Conservation (phyloP, 2,113 vertebrate genomes). For the Tricholaema leucomelas region DNA sequence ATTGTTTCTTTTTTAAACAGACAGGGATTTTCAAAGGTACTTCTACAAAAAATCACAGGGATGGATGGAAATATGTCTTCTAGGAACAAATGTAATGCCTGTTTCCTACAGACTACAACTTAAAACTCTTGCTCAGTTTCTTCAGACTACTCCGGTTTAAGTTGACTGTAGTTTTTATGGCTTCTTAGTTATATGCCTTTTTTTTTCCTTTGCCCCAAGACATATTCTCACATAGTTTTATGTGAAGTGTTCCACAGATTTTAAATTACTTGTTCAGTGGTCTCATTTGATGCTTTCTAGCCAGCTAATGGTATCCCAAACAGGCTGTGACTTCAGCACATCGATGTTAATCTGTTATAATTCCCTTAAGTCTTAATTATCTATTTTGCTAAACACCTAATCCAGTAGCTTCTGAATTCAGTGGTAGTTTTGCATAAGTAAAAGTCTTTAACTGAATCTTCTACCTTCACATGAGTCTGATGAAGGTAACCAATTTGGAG, state of each 20-base stretch:
- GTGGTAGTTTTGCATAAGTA: background rate
- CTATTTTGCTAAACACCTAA: background rate
- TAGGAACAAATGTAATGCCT: background rate
- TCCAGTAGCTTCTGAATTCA: background rate
- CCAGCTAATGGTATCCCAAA: background rate
- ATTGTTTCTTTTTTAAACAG: background rate
- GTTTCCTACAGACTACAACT: background rate
- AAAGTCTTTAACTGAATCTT: background rate
- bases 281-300: background rate
- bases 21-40: background rate
- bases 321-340: background rate
- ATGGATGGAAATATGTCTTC: background rate
- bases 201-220: background rate
- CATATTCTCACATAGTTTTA: background rate
- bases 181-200: fast-evolving
- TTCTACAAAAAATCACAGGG: background rate
- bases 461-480: background rate
- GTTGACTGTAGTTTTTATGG: background rate
- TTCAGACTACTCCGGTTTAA: background rate
- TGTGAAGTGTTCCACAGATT: background rate
- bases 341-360: background rate
- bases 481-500: background rate
- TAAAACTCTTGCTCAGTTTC: background rate
- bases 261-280: background rate
- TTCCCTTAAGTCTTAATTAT: background rate